Evolutionary conservation across 2,888 invertebrate species (phyloP).

Genomic region (Drosophila diplacantha): DNA sequence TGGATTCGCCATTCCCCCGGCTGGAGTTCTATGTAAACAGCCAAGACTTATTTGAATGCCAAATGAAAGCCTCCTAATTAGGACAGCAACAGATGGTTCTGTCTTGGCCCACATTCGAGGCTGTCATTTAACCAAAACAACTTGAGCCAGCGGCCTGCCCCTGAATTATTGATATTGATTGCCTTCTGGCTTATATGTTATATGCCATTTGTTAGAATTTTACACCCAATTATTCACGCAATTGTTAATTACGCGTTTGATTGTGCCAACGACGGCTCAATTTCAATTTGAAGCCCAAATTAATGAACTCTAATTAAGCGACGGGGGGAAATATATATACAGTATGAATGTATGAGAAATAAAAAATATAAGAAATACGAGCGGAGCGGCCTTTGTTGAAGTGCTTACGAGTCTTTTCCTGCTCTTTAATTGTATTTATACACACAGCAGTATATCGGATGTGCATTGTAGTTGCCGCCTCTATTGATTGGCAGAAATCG

Average conservation of each 20-base stretch:
- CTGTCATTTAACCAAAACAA: conserved; percentile 19
- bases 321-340: conserved; percentile 25
- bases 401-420: conserved; percentile 38
- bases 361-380: conserved; percentile 26
- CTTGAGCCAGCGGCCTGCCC: conserved; percentile 49
- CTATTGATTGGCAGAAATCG: conserved; percentile 42
- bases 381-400: conserved; percentile 37
- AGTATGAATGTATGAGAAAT: conserved; percentile 32
- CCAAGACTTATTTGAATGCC: conserved; percentile 40
- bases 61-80: conserved; percentile 39
- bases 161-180: conserved; percentile 55
- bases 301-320: conserved; percentile 68
- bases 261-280: conserved; percentile 47
- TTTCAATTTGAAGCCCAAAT: conserved; percentile 51
- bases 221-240: conserved; percentile 46
- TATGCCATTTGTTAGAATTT: conserved; percentile 53
- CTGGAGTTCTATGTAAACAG: conserved; percentile 33
- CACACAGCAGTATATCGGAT: conserved; percentile 4
- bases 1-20: conserved; percentile 41
- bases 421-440: conserved; percentile 36
- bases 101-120: conserved; percentile 36
- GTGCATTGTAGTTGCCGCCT: conserved; percentile 33
- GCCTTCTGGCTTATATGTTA: background rate
- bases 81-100: conserved; percentile 21
- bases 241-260: conserved; percentile 40